A percentile compares a stretch with the other conserved stretches of the same genome.
Evolutionary conservation across 2,888 invertebrate genomes (phyloP).

Genomic region (Oscheius sp.): DNA sequence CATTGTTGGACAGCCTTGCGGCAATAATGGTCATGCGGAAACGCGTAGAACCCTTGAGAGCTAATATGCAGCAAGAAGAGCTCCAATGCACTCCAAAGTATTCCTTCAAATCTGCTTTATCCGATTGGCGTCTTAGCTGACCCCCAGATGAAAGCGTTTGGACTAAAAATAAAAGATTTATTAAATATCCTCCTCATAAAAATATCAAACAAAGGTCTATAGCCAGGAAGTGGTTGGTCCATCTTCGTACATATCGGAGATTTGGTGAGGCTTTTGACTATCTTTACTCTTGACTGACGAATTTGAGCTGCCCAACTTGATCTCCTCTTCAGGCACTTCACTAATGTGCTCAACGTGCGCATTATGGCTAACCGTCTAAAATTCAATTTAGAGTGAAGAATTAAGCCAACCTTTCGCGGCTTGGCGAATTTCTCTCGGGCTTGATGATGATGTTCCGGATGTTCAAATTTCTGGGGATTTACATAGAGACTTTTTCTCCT

Average conservation of each 20-base stretch:
- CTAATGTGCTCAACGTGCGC: conserved; percentile 16
- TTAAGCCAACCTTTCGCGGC: conserved; percentile 10
- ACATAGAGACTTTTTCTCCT: conserved; percentile 33
- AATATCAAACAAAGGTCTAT: not conserved
- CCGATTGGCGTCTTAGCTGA: no score
- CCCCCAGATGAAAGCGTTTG: not conserved
- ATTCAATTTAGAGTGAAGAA: not conserved
- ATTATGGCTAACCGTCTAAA: conserved; percentile 28
- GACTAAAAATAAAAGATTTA: not conserved
- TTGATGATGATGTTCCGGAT: conserved; percentile 51
- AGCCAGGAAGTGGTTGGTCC: conserved; percentile 27
- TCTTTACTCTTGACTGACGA: conserved; percentile 1
- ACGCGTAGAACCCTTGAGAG: conserved; percentile 26
- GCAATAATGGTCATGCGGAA: conserved; percentile 29
- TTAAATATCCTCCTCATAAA: not conserved
- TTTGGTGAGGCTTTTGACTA: conserved; percentile 12
- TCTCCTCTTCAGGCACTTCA: conserved; percentile 15
- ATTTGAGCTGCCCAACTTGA: conserved; percentile 1
- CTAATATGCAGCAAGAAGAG: conserved; percentile 7
- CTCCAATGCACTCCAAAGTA: not conserved
- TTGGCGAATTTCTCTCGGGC: conserved; percentile 28
- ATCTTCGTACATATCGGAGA: conserved; percentile 31
- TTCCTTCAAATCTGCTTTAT: no score
- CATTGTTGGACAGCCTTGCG: conserved; percentile 20
- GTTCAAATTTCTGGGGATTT: conserved; percentile 45